Conservation (phyloP, 2,797 vertebrate genomes). For the Cirrhinus molitorella region DNA sequence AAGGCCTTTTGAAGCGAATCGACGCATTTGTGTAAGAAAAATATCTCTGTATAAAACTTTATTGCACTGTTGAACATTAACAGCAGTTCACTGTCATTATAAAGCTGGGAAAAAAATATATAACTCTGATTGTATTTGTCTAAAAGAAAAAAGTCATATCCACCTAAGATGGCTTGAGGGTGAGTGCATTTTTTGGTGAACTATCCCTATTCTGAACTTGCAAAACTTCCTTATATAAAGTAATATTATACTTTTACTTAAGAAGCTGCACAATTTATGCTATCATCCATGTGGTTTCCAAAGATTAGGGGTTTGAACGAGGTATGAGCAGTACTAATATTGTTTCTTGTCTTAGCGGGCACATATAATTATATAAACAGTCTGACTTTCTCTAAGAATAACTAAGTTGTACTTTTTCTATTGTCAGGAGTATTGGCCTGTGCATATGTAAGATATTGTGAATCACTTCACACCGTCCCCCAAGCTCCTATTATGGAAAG, state of each 20-base stretch:
- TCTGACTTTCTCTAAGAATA: background rate
- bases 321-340: background rate
- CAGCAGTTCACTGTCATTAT: no score
- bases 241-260: background rate
- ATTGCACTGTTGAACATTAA: no score
- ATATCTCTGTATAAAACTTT: no score
- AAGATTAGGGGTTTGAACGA: background rate
- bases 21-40: no score
- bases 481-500: conserved; percentile 42
- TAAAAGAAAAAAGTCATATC: no score
- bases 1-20: no score
- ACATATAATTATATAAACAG: background rate
- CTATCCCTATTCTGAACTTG: background rate
- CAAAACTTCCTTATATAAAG: background rate
- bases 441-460: background rate
- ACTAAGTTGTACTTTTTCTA: background rate
- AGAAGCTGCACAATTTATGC: background rate
- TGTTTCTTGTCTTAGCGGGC: background rate
- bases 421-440: conserved; percentile 15
- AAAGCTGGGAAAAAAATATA: no score
- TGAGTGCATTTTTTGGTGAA: no score
- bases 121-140: no score
- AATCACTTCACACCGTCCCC: background rate
- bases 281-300: background rate
- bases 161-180: no score